Evolutionary conservation across 2,113 vertebrate genomes (phyloP), one percentile per base, ranked within the genome.

Genomic region (Indri indri): DNA sequence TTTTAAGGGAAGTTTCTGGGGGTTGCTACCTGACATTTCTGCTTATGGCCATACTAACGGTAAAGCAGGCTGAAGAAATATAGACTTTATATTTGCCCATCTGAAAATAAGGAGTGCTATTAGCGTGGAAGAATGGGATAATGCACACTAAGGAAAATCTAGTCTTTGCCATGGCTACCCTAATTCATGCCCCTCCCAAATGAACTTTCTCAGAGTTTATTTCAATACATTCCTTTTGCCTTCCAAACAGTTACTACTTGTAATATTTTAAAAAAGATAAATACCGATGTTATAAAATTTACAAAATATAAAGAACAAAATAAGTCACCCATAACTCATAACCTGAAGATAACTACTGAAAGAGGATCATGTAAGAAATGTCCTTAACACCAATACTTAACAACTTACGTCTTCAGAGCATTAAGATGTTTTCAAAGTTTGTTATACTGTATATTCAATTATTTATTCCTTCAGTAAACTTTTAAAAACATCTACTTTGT

Each of bases 231-330:
- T 94, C 37, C 22, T 91, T 50, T 93, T 54, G 71, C 37, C 87
- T 97, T 84, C 70, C 22, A 77, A 81, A 87, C 30, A 50, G 59
- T 82, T 23, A 79, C 54, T 95, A 86, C 88, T 92, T 97, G 0
- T 50, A 76, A 79, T 85, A 59, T 52, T 91, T 90, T 91, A 81
- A 16, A 57, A 94, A 92, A 80, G 70, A 83, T 2, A 47, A 91
- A 83, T 57, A 73, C 1, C 22, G 30, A 42, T 47, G 13, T 71
- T 86, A 5, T 87, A 91, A 95, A 85, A 11, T 54, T 40, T 79
- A 63, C 42, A 61, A 90, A 90, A 37, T 34, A 47, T 54, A 47
- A 61, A 85, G 23, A 50, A 85, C 65, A 92, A 63, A 87, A 83
- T 79, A 63, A 91, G 71, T 47, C n/a, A 63, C 37, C 47, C 37